Percentiles rank a stretch among this genome's conserved stretches.
phyloP scores from a whole-genome alignment of 1,140 invertebrate species.

The Triops longicaudatus region DNA sequence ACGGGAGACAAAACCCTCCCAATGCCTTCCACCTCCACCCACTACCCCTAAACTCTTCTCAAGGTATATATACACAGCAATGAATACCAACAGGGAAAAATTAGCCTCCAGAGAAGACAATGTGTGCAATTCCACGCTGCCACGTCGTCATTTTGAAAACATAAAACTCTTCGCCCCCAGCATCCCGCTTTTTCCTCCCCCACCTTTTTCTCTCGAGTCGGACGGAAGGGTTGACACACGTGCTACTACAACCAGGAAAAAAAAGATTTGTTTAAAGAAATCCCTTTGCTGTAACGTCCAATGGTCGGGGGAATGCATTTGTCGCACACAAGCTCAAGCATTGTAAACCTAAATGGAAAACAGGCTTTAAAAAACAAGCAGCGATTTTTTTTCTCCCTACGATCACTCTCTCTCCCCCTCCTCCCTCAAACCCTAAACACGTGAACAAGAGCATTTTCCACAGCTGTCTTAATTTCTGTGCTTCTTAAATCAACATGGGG shows the following conservation, averaged over 20 bases:
- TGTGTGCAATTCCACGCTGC: neutral
- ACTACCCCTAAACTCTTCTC: neutral
- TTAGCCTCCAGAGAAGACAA: neutral
- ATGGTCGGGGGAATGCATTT: neutral
- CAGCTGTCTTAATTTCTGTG: neutral
- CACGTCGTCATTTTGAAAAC: neutral
- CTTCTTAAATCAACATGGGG: neutral
- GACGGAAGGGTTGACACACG: neutral
- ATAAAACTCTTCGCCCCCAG: neutral
- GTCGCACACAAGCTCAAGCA: constrained; percentile 4
- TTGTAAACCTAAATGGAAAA: neutral
- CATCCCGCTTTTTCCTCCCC: neutral
- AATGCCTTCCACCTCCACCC: neutral
- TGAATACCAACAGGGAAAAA: neutral
- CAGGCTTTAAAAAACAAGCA: constrained; percentile 2
- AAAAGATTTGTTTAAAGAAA: neutral
- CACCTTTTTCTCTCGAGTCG: neutral
- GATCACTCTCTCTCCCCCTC: too few relatives aligned
- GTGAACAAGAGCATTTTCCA: neutral
- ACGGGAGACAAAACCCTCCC: neutral
- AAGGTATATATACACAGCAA: neutral
- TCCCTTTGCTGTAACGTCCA: neutral
- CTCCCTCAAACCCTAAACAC: neutral
- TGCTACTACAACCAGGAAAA: neutral
- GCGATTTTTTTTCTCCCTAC: neutral